Evolutionary conservation across 1,140 invertebrate genomes (phyloP).

Genomic region (Drosophila ficusphila): DNA sequence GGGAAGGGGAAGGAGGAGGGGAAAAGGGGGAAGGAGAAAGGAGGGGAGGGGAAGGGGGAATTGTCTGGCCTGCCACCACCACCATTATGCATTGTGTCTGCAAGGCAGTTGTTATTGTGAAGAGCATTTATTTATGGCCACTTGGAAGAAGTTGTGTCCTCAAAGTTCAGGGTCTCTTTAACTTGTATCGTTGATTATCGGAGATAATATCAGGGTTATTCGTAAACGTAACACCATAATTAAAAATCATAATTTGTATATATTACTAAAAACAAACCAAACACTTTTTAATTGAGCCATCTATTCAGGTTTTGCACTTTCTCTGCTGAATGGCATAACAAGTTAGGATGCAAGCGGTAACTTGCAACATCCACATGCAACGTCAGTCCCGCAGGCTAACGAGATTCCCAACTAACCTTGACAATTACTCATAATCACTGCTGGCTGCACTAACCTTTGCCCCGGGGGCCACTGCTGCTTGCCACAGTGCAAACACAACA

Average conservation of each 20-base stretch:
- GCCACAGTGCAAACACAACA: conserved; percentile 72
- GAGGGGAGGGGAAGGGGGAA: conserved; percentile 6
- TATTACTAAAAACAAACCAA: too few species aligned
- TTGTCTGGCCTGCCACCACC: conserved; percentile 12
- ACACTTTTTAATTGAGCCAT: not conserved
- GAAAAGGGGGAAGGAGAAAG: conserved; percentile 2
- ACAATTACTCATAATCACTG: conserved; percentile 73
- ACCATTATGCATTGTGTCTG: conserved; percentile 29
- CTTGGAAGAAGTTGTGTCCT: conserved; percentile 1
- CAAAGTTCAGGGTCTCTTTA: not conserved
- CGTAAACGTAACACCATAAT: too few species aligned
- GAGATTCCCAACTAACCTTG: conserved; percentile 31
- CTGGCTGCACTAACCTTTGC: conserved; percentile 38
- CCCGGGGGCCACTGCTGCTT: conserved; percentile 32
- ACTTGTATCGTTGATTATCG: not conserved
- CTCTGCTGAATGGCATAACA: not conserved
- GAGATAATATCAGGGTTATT: not conserved
- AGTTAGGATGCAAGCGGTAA: not conserved
- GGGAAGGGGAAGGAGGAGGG: not conserved
- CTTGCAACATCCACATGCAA: not conserved
- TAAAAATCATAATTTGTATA: too few species aligned
- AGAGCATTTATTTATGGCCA: conserved; percentile 35
- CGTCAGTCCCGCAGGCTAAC: not conserved
- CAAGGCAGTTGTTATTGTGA: conserved; percentile 26
- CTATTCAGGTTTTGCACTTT: too few species aligned